Percentiles rank a stretch among this genome's conserved stretches.
Evolutionary conservation across 1,140 invertebrate species (phyloP).

Genomic region (Bombus impatiens): DNA sequence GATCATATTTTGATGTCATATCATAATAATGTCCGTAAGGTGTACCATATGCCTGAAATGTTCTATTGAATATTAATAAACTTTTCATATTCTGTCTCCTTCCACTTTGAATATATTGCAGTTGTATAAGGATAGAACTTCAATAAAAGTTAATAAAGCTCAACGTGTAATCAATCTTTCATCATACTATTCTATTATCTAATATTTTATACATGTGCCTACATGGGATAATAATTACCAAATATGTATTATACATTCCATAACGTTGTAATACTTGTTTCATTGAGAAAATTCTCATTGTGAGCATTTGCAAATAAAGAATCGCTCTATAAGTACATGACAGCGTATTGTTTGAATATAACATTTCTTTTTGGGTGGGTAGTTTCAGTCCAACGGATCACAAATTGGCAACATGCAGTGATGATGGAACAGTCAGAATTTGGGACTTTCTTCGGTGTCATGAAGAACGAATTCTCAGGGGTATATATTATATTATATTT

Average conservation of each 20-base stretch:
- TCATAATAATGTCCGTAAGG: conserved; percentile 54
- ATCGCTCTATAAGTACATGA: conserved; percentile 43
- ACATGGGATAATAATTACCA: conserved; percentile 6
- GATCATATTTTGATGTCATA: conserved; percentile 33
- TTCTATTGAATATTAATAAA: conserved; percentile 36
- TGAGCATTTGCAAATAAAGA: conserved; percentile 67
- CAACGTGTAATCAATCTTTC: conserved; percentile 30
- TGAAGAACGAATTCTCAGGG: conserved; percentile 97
- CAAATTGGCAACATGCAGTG: conserved; percentile 99
- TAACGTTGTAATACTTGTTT: conserved; percentile 26
- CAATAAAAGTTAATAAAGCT: conserved; percentile 54
- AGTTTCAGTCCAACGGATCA: conserved; percentile 99
- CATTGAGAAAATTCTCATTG: conserved; percentile 44
- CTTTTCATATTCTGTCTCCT: conserved; percentile 7
- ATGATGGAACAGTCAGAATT: conserved; percentile 98
- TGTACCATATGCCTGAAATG: conserved; percentile 48
- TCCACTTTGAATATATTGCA: conserved; percentile 32
- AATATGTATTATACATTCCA: background rate
- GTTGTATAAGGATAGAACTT: conserved; percentile 36
- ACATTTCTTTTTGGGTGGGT: conserved; percentile 79
- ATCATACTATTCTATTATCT: conserved; percentile 5
- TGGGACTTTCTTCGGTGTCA: conserved; percentile 99
- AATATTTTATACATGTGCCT: conserved; percentile 1
- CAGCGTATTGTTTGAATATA: conserved; percentile 64
- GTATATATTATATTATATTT: conserved; percentile 81